These are phyloP conservation scores for Pardalotus punctatus DNA, from an alignment of 2,113 vertebrate species.

Conservation along the genomic window DNA sequence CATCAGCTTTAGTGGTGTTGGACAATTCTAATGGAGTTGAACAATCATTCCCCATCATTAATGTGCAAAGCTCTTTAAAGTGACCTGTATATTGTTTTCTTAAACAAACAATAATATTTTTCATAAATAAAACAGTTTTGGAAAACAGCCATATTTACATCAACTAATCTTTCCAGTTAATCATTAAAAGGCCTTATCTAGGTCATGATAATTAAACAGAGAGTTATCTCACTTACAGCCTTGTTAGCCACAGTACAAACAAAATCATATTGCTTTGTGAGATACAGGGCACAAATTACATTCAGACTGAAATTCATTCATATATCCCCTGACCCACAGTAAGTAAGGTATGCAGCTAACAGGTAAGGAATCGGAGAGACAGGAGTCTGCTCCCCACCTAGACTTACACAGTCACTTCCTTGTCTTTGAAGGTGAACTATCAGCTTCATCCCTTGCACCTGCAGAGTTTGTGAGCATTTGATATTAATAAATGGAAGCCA, in stretches of 20 bases:
- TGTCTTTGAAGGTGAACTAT: neutral
- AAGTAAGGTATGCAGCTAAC: neutral
- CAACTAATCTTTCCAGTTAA: neutral
- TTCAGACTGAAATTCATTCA: neutral
- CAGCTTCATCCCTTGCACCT: neutral
- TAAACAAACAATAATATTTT: neutral
- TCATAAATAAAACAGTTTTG: neutral
- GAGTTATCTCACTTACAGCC: neutral
- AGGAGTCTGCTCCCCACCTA: neutral
- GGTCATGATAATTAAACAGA: neutral
- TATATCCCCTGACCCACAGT: neutral
- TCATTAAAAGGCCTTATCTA: neutral
- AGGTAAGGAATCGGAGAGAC: neutral
- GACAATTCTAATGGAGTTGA: neutral
- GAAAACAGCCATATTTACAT: neutral
- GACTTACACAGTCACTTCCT: neutral
- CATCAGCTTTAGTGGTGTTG: neutral
- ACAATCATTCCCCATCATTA: neutral
- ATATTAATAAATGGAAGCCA: neutral
- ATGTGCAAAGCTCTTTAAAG: neutral
- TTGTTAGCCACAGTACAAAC: neutral
- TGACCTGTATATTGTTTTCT: neutral
- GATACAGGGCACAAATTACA: neutral
- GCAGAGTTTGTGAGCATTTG: neutral
- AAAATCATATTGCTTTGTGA: neutral